Percentiles rank a stretch among this genome's conserved stretches.
These are phyloP conservation scores for Thera obeliscata DNA, from an alignment of 2,888 invertebrate species.

Conservation along the genomic window DNA sequence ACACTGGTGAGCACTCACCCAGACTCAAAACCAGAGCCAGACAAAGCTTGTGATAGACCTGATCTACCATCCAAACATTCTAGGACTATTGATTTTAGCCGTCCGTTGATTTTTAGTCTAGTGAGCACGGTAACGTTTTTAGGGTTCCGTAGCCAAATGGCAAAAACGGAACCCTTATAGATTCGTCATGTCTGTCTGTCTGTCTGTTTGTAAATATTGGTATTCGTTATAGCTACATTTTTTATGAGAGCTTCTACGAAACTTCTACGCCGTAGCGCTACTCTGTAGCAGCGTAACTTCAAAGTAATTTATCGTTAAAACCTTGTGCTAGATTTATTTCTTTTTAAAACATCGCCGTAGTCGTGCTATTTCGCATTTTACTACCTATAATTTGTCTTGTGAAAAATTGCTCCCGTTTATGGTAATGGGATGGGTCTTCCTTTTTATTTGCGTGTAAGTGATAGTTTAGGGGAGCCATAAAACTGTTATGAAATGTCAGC, in stretches of 20 bases:
- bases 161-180: no score
- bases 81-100: no score
- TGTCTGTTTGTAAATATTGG: no score
- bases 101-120: no score
- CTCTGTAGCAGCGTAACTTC: neutral
- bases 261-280: neutral
- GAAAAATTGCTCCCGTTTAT: conserved; percentile 17
- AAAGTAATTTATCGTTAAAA: neutral
- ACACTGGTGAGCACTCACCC: no score
- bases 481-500: neutral
- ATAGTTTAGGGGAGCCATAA: neutral
- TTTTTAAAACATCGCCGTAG: neutral
- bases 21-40: no score
- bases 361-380: conserved; percentile 3
- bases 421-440: neutral
- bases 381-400: conserved; percentile 1
- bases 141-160: no score
- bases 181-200: no score
- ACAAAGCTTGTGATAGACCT: no score
- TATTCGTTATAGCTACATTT: neutral
- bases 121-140: no score
- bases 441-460: conserved; percentile 2
- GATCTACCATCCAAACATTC: no score
- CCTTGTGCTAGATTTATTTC: conserved; percentile 4
- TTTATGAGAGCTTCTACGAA: neutral